These are phyloP conservation scores for Drosophila carrolli DNA, from an alignment of 1,140 invertebrate genomes.

Conservation along the genomic window DNA sequence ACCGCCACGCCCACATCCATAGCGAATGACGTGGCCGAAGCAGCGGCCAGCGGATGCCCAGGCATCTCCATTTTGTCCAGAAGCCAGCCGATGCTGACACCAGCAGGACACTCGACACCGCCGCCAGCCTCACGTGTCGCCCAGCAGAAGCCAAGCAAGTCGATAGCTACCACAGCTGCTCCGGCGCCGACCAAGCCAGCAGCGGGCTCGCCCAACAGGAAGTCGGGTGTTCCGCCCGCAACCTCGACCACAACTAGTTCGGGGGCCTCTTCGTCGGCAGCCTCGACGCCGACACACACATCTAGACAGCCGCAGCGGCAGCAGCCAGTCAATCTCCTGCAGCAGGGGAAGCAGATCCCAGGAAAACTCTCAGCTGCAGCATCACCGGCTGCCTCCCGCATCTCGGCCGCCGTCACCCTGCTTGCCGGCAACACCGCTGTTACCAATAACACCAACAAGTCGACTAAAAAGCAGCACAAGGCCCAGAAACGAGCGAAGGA, in stretches of 20 bases:
- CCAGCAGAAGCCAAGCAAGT: constrained; percentile 39
- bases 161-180: constrained; percentile 30
- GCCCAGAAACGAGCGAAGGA: constrained; percentile 63
- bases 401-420: constrained; percentile 30
- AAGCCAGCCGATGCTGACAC: constrained; percentile 37
- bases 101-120: constrained; percentile 5
- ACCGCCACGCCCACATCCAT: constrained; percentile 71
- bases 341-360: constrained; percentile 16
- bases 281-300: constrained; percentile 67
- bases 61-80: constrained; percentile 47
- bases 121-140: constrained; percentile 9
- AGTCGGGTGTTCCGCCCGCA: constrained; percentile 2
- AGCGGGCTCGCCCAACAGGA: constrained; percentile 14
- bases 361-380: constrained; percentile 10
- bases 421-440: constrained; percentile 11
- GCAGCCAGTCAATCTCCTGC: constrained; percentile 10
- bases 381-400: constrained; percentile 6
- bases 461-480: constrained; percentile 51
- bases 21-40: constrained; percentile 68
- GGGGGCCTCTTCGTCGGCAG: constrained; percentile 61
- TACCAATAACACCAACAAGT: constrained; percentile 15
- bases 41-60: constrained; percentile 30
- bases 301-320: constrained; percentile 10
- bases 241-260: constrained; percentile 46
- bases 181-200: constrained; percentile 4